Evolutionary conservation across 2,113 vertebrate genomes (phyloP).

Genomic region (Macheiramphus alcinus): DNA sequence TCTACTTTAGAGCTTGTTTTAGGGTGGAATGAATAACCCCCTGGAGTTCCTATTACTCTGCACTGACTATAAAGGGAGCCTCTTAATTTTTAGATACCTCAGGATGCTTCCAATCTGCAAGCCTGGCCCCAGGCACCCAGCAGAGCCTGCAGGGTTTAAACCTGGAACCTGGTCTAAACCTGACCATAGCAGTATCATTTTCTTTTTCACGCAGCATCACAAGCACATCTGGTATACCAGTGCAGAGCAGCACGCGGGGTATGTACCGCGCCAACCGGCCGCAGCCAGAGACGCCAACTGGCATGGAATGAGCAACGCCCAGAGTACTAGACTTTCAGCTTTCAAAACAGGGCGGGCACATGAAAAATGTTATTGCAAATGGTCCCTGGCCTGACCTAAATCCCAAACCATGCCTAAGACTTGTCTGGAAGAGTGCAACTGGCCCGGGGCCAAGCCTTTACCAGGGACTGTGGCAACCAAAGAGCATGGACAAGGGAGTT

Average conservation of each 20-base stretch:
- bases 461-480: neutral
- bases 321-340: neutral
- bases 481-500: neutral
- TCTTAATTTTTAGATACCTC: neutral
- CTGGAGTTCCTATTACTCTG: neutral
- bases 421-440: neutral
- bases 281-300: fast-evolving
- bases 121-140: neutral
- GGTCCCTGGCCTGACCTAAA: neutral
- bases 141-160: neutral
- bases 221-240: neutral
- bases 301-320: neutral
- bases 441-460: neutral
- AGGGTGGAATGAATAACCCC: neutral
- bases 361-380: neutral
- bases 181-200: neutral
- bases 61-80: neutral
- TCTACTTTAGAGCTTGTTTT: neutral
- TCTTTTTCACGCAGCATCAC: fast-evolving
- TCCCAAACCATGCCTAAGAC: neutral
- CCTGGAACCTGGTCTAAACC: neutral
- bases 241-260: fast-evolving
- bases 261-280: fast-evolving
- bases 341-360: neutral
- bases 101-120: neutral